Percentiles rank a stretch among this genome's conserved stretches.
phyloP scores from a whole-genome alignment of 92 coral and sea anemone genomes.

The Siderastrea radians region DNA sequence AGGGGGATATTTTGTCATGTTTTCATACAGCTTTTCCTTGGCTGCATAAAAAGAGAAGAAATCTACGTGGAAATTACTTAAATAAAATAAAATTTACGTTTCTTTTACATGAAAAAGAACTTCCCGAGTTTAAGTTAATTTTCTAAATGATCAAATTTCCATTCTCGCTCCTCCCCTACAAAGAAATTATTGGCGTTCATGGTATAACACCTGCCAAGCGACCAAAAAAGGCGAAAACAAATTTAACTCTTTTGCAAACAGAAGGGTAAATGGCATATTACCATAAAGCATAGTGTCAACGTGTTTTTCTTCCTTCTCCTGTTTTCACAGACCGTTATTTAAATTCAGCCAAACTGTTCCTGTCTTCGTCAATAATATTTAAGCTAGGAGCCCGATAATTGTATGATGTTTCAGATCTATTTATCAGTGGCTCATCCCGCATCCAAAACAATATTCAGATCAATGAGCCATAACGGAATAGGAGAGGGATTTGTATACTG shows the following conservation, averaged over 20 bases:
- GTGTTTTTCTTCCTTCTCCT: not conserved
- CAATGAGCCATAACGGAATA: too few relatives aligned
- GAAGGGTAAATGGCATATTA: not conserved
- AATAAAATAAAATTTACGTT: not conserved
- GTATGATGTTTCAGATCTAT: too few relatives aligned
- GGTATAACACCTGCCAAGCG: constrained; percentile 18
- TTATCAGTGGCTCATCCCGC: too few relatives aligned
- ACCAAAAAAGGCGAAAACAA: constrained; percentile 24
- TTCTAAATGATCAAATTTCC: not conserved
- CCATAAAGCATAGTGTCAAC: not conserved
- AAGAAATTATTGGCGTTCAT: not conserved
- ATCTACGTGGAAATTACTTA: not conserved
- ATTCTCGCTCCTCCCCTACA: not conserved
- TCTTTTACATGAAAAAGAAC: not conserved
- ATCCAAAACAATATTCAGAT: too few relatives aligned
- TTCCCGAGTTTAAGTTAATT: not conserved
- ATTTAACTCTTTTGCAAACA: constrained; percentile 28
- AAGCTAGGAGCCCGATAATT: too few relatives aligned
- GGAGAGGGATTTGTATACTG: too few relatives aligned
- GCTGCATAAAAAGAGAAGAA: not conserved
- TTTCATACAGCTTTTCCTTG: not conserved
- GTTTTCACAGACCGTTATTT: not conserved
- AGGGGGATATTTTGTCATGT: not conserved
- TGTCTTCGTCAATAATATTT: too few relatives aligned
- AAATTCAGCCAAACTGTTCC: not conserved